phyloP scores from a whole-genome alignment of 1,140 invertebrate genomes.

The Meloidogyne hapla region DNA sequence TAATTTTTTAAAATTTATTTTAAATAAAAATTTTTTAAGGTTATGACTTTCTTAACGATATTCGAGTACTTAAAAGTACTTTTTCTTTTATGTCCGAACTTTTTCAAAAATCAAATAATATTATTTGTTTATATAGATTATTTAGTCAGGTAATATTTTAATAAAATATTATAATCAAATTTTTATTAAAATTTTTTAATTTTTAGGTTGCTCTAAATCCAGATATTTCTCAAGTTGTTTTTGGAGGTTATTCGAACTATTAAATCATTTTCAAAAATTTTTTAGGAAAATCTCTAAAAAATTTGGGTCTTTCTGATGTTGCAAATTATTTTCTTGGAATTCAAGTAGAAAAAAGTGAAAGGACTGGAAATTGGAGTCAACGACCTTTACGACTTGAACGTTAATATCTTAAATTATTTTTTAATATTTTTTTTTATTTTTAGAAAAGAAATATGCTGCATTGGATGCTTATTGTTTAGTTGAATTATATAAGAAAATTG shows the following conservation, averaged over 20 bases:
- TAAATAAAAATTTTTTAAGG: slow-evolving; percentile 5
- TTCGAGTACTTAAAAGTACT: slow-evolving; percentile 32
- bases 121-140: slow-evolving; percentile 31
- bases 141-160: background rate
- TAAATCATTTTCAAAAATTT: too few relatives aligned
- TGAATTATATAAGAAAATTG: slow-evolving; percentile 2
- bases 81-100: slow-evolving; percentile 27
- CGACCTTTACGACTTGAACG: slow-evolving; percentile 30
- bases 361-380: slow-evolving; percentile 27
- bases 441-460: slow-evolving; percentile 26
- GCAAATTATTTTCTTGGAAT: slow-evolving; percentile 27
- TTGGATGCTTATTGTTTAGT: slow-evolving; percentile 19
- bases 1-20: background rate
- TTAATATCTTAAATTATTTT: background rate
- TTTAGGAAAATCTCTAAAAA: background rate
- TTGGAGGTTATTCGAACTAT: too few relatives aligned
- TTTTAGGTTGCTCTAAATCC: slow-evolving; percentile 5
- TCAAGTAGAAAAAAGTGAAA: slow-evolving; percentile 28
- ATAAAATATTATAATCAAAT: background rate
- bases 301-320: slow-evolving; percentile 24
- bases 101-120: slow-evolving; percentile 2
- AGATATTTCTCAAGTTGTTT: slow-evolving; percentile 14
- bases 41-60: slow-evolving; percentile 36
- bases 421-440: slow-evolving; percentile 2
- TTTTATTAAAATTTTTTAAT: background rate